These are phyloP conservation scores for Labeo catla DNA, from an alignment of 2,113 vertebrate genomes.

Conservation along the genomic window DNA sequence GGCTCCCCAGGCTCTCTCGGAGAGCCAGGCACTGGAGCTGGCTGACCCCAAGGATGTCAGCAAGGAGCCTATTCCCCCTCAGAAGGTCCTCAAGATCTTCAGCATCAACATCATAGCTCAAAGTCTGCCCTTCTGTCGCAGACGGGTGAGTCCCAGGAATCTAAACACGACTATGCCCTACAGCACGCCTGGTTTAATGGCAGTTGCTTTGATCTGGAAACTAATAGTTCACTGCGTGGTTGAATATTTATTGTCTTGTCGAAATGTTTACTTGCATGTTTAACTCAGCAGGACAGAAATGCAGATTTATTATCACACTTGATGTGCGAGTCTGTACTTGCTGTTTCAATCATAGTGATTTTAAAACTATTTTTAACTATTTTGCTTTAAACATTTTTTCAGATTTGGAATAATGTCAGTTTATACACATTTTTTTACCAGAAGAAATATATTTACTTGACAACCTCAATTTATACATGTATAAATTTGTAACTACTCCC, in stretches of 20 bases:
- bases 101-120: slow-evolving; percentile 98
- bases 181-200: neutral
- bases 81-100: slow-evolving; percentile 96
- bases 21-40: slow-evolving; percentile 80
- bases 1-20: slow-evolving; percentile 63
- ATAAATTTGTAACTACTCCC: neutral
- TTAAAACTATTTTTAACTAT: neutral
- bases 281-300: neutral
- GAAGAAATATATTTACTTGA: neutral
- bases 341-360: neutral
- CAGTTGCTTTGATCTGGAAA: neutral
- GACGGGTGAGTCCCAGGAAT: slow-evolving; percentile 83
- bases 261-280: neutral
- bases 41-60: slow-evolving; percentile 80
- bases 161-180: neutral
- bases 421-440: no score
- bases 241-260: neutral
- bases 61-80: slow-evolving; percentile 84
- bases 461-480: neutral
- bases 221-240: neutral
- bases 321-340: neutral
- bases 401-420: neutral
- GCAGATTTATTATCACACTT: neutral
- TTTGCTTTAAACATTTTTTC: neutral
- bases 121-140: slow-evolving; percentile 93